Evolutionary conservation across 1,140 invertebrate species (phyloP), one percentile per base, ranked within the genome.

Genomic region (Pemphigus obesinymphae): DNA sequence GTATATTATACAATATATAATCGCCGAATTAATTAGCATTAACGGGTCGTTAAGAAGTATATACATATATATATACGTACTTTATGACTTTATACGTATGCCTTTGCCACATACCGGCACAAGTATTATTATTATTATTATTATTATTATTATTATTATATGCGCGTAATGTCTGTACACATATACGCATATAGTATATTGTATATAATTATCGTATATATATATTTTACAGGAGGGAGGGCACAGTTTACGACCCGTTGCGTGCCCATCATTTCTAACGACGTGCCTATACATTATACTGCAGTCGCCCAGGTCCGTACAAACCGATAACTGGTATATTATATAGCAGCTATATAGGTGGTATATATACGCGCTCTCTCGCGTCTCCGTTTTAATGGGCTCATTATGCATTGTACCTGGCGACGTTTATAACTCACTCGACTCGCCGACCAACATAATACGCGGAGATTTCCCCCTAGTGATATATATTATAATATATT

Each of bases 21-120:
- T 61, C 34, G 55, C 34, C 55, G 53, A 43, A 80, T 80, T 80
- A 80, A 80, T 80, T 80, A 80, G 76, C 76, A 63, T 61, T 63
- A 80, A 80, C 76, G n/a, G 76, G 37, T 23, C 76, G 37, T 80
- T 63, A 80, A 58, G 76, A 45, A 15, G 76, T n/a, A n/a, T n/a
- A n/a, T n/a, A n/a, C n/a, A n/a, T n/a, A n/a, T n/a, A n/a, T n/a
- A n/a, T n/a, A n/a, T n/a, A 61, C 50, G 55, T 45, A 20, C 55
- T 63, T 80, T 63, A 80, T 55, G 55, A 80, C 34, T 37, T 20
- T 23, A 23, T 55, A 43, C 53, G 13, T n/a, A n/a, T n/a, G n/a
- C n/a, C n/a, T n/a, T n/a, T n/a, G n/a, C n/a, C n/a, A n/a, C n/a
- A n/a, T n/a, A 70, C 68, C 13, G 26, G 23, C 68, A 72, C 55